A percentile compares a stretch with the other conserved stretches of the same genome.
Evolutionary conservation across 2,113 vertebrate species (phyloP).

Genomic region (Malurus elegans): DNA sequence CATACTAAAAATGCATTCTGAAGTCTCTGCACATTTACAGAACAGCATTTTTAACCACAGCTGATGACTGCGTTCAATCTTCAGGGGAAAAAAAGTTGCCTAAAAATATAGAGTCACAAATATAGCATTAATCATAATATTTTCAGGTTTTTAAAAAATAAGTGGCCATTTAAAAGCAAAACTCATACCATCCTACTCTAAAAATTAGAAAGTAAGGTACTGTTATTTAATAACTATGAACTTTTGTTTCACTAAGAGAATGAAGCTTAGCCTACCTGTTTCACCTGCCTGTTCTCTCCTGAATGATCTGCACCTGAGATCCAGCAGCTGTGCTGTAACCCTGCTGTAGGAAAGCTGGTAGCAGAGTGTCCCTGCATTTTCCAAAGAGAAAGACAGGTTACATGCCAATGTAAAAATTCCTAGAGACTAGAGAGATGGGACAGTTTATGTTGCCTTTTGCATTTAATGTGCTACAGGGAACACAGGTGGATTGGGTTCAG

Average conservation of each 20-base stretch:
- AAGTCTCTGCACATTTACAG: constrained; percentile 47
- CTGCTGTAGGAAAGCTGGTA: neutral
- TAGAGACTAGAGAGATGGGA: neutral
- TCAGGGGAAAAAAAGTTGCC: neutral
- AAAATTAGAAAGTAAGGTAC: neutral
- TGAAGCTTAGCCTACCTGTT: neutral
- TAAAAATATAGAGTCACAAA: constrained; percentile 33
- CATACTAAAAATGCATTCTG: constrained; percentile 42
- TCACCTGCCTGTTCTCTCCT: neutral
- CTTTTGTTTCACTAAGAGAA: neutral
- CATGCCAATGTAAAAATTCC: neutral
- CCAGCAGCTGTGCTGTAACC: neutral
- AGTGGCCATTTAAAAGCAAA: neutral
- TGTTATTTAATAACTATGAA: neutral
- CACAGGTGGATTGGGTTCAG: neutral
- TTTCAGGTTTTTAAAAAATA: constrained; percentile 4
- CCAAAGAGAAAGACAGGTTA: neutral
- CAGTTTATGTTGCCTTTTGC: neutral
- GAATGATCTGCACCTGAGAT: neutral
- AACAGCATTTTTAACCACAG: constrained; percentile 39
- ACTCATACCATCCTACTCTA: neutral
- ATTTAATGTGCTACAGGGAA: neutral
- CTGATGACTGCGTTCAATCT: constrained; percentile 9
- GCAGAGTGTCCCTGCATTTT: neutral
- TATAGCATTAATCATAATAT: neutral